phyloP scores from a whole-genome alignment of 1,140 invertebrate species.

The Lordiphosa stackelbergi region DNA sequence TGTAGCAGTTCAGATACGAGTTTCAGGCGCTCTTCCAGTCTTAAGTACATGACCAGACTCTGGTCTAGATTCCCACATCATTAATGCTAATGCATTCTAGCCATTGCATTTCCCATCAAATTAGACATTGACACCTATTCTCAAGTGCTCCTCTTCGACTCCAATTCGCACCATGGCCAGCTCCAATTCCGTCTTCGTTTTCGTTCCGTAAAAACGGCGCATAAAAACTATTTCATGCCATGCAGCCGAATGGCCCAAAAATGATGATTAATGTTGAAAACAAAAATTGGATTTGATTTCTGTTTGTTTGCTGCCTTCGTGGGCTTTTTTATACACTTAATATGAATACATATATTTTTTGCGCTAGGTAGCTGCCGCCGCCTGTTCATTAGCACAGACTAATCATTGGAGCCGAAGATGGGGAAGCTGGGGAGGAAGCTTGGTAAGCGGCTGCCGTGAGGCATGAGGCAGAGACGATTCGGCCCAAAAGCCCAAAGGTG shows the following conservation, averaged over 20 bases:
- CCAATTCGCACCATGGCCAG: not conserved
- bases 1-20: too few species aligned
- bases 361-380: constrained; percentile 49
- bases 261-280: constrained; percentile 70
- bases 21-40: too few species aligned
- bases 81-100: constrained; percentile 21
- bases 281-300: constrained; percentile 71
- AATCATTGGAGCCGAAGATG: constrained; percentile 34
- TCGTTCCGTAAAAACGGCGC: constrained; percentile 63
- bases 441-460: constrained; percentile 3
- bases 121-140: constrained; percentile 67
- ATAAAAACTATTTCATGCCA: constrained; percentile 71
- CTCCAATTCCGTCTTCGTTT: constrained; percentile 19
- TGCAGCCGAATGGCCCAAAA: constrained; percentile 19
- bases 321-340: constrained; percentile 16
- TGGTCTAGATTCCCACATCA: constrained; percentile 22
- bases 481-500: constrained; percentile 56
- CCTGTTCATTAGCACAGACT: constrained; percentile 63
- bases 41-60: constrained; percentile 2
- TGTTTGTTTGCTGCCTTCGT: constrained; percentile 56
- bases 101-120: constrained; percentile 47
- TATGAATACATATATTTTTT: constrained; percentile 29
- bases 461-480: constrained; percentile 17
- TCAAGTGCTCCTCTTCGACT: not conserved
- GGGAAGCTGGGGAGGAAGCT: constrained; percentile 6